phyloP scores from a whole-genome alignment of 2,797 vertebrate species.

The Clarias pachynema region DNA sequence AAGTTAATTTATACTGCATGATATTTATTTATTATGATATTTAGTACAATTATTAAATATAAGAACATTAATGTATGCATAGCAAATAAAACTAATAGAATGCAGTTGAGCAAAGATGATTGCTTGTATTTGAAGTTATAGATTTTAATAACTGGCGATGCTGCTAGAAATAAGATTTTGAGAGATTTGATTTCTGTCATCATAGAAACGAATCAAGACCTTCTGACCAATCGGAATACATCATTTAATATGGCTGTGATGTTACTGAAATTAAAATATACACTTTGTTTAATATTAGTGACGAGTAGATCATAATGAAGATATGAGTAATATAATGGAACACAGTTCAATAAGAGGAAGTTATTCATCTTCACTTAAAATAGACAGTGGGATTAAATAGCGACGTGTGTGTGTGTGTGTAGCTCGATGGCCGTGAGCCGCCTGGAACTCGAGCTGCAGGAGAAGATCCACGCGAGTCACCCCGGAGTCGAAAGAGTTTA shows the following conservation, averaged over 20 bases:
- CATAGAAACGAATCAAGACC: background rate
- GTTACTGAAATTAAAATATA: background rate
- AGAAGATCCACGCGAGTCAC: slow-evolving; percentile 81
- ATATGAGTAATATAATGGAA: background rate
- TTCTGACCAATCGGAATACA: background rate
- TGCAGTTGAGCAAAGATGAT: background rate
- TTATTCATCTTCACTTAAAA: background rate
- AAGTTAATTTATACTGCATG: no score
- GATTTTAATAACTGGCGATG: no score
- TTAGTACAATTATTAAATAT: no score
- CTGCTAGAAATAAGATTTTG: no score
- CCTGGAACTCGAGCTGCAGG: slow-evolving; percentile 91
- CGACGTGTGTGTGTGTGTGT: slow-evolving; percentile 8
- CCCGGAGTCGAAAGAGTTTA: slow-evolving; percentile 87
- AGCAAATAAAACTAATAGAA: background rate
- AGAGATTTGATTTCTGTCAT: background rate
- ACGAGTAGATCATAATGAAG: background rate
- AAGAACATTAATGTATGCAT: no score
- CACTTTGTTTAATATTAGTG: background rate
- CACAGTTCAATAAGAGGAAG: background rate
- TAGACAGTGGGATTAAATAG: background rate
- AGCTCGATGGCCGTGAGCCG: slow-evolving; percentile 91
- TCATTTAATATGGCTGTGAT: background rate
- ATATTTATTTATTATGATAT: no score
- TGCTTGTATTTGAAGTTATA: background rate